Evolutionary conservation across 2,888 invertebrate genomes (phyloP).

Genomic region (Agrotis segetum): DNA sequence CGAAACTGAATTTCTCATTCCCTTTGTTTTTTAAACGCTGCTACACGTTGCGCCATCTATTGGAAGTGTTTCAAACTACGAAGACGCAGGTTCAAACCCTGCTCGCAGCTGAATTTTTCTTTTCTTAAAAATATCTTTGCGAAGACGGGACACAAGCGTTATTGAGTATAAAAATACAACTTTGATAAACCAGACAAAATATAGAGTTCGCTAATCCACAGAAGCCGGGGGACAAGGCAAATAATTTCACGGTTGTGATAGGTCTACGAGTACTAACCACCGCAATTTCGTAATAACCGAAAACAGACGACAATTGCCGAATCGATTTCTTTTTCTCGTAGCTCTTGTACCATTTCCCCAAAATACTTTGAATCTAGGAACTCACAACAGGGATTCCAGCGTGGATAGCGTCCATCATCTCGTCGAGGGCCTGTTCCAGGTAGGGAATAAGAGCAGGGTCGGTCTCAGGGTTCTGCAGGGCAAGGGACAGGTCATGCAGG

Average conservation of each 20-base stretch:
- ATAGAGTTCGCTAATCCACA: background rate
- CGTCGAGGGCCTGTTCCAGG: slow-evolving; percentile 75
- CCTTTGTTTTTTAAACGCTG: no score
- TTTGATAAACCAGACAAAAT: no score
- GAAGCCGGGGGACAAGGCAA: background rate
- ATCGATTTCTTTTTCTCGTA: background rate
- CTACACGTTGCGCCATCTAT: no score
- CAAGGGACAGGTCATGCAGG: slow-evolving; percentile 70
- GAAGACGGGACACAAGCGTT: no score
- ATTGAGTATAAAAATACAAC: no score
- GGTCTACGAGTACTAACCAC: background rate
- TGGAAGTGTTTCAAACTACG: no score
- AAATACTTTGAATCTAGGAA: slow-evolving; percentile 1
- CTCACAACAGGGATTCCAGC: slow-evolving; percentile 73
- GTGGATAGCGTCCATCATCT: slow-evolving; percentile 71
- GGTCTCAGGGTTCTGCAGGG: slow-evolving; percentile 74
- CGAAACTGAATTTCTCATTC: no score
- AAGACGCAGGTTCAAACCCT: no score
- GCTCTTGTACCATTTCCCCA: background rate
- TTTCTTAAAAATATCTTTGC: no score
- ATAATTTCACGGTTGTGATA: background rate
- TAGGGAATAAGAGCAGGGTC: slow-evolving; percentile 72
- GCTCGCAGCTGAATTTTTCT: no score
- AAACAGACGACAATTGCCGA: background rate
- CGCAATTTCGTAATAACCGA: background rate